These are phyloP conservation scores for Cyanoramphus novaezelandiae DNA, from an alignment of 2,113 vertebrate genomes.

Conservation along the genomic window DNA sequence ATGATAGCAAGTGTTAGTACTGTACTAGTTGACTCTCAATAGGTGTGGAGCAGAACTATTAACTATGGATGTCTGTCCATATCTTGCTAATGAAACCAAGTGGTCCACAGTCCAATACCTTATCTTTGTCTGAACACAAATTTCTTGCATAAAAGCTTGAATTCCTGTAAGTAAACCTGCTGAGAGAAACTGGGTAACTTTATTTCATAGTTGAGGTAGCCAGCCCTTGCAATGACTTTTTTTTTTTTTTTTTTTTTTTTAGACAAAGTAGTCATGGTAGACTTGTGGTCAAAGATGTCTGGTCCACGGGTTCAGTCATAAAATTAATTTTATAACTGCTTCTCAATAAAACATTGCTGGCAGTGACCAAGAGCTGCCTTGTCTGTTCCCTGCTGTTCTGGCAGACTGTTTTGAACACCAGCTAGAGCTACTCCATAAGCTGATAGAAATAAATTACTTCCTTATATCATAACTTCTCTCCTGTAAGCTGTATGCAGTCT, in stretches of 20 bases:
- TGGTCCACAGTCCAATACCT: background rate
- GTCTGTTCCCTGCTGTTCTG: background rate
- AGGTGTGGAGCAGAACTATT: background rate
- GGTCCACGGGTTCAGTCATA: background rate
- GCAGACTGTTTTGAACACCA: background rate
- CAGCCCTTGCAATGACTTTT: background rate
- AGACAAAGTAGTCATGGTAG: background rate
- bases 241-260: background rate
- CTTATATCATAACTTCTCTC: background rate
- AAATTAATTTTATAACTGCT: background rate
- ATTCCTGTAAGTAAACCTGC: background rate
- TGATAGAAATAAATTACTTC: background rate
- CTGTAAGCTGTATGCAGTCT: background rate
- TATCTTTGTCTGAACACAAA: background rate
- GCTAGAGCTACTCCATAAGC: background rate
- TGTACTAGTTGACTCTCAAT: background rate
- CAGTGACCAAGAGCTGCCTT: background rate
- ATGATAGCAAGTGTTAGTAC: no score
- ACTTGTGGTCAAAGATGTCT: background rate
- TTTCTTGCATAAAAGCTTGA: background rate
- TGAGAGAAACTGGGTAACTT: background rate
- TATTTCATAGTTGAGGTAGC: background rate
- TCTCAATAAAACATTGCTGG: background rate
- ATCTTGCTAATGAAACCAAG: background rate
- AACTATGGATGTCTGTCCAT: background rate